Conservation (phyloP, 2,113 vertebrate species). For the Oncorhynchus mykiss region DNA sequence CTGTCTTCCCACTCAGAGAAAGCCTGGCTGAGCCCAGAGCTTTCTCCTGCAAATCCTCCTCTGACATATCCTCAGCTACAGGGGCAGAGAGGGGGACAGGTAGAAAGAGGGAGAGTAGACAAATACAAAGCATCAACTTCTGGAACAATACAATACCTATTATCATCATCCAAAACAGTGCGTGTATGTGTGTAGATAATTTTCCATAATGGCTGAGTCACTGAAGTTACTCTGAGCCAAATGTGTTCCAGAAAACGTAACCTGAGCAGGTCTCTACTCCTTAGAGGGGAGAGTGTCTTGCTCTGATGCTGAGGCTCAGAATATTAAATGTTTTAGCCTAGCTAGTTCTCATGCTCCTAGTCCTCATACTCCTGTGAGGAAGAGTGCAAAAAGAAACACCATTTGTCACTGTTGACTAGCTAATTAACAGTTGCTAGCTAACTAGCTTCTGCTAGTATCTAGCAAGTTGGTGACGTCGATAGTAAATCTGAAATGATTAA, state of each 20-base stretch:
- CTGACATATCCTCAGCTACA: slow-evolving; percentile 82
- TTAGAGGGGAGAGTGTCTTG: too few relatives aligned
- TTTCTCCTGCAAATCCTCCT: slow-evolving; percentile 82
- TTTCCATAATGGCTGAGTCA: not conserved
- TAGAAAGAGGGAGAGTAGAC: not conserved
- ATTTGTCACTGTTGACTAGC: not conserved
- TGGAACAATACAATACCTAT: slow-evolving; percentile 4
- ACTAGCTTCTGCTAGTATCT: not conserved
- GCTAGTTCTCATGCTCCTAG: too few relatives aligned
- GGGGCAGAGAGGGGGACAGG: not conserved
- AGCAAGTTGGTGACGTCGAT: not conserved
- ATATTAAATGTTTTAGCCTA: too few relatives aligned
- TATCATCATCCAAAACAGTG: too few relatives aligned
- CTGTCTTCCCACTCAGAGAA: slow-evolving; percentile 83
- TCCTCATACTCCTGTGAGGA: not conserved
- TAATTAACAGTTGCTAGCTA: not conserved
- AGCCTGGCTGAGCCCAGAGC: slow-evolving; percentile 75
- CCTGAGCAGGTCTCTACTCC: not conserved
- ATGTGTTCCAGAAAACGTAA: too few relatives aligned
- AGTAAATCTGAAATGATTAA: not conserved
- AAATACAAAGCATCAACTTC: too few relatives aligned
- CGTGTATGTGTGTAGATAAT: too few relatives aligned
- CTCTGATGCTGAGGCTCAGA: too few relatives aligned
- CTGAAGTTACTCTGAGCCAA: not conserved
- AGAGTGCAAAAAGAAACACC: not conserved